Evolutionary conservation across 2,888 invertebrate genomes (phyloP), one percentile per base, ranked within the genome.

Genomic region (Ernsta delagoae): DNA sequence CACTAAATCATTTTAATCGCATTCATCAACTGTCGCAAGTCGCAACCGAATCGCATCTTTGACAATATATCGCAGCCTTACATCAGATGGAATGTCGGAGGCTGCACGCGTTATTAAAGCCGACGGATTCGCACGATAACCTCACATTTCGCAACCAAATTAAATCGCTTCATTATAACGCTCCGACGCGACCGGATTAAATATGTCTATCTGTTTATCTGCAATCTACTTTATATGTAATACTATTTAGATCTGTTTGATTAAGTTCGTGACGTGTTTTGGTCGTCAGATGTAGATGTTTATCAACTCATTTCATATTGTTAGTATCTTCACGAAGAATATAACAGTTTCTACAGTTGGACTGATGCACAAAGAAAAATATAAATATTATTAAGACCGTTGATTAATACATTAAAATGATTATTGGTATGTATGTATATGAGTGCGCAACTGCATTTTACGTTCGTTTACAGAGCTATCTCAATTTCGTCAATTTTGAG

Each of bases 101-200:
- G 61, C 61, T 39, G 36, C 9, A 50, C 50, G 61, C 48, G 36
- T 36, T 59, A 43, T 31, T 9, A 39, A 34, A n/a, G 50, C 50
- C 36, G 54, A 43, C 74, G 72, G 65, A 64, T 73, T 70, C 75
- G 77, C 78, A 75, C 77, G 77, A 72, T 70, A 66, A 59, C 16
- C 43, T 54, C 68, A 64, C 53, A 71, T 71, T 74, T 70, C 68
- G 71, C 73, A 72, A 74, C 66, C 71, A 66, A 71, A 70, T 70
- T 61, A 50, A 65, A 65, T 65, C 57, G 59, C 45, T 12, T 36
- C 59, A 65, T 59, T 59, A 65, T 65, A 48, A 9, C 59, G 36
- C 31, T 4, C 7, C 53, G 65, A 65, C 59, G 65, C 65, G 59
- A 6, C 65, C 65, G n/a, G 65, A 59, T 65, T 59, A 65, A 54